These are phyloP conservation scores for Margarornis squamiger DNA, from an alignment of 2,797 vertebrate species.

Conservation along the genomic window DNA sequence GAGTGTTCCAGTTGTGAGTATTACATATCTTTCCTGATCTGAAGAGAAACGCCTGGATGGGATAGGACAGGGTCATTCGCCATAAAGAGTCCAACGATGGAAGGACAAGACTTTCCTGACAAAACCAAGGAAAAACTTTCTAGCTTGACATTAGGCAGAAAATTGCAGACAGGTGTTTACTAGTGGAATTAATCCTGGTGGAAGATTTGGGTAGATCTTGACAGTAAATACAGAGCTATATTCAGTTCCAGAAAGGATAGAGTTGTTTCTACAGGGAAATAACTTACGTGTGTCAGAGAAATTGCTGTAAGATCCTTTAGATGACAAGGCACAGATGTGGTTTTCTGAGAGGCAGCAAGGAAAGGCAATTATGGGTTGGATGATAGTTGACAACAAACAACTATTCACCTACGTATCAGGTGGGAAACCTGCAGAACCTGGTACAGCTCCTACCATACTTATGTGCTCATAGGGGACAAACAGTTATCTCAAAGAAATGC, in stretches of 20 bases:
- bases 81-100: background rate
- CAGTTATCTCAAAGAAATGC: background rate
- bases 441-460: background rate
- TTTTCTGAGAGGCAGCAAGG: background rate
- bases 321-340: background rate
- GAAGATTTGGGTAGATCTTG: background rate
- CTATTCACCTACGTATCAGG: background rate
- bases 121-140: background rate
- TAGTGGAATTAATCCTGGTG: background rate
- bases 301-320: background rate
- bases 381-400: background rate
- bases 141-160: background rate
- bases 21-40: constrained; percentile 1
- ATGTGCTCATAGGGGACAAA: background rate
- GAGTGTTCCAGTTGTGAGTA: background rate
- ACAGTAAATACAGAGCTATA: background rate
- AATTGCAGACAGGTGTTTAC: background rate
- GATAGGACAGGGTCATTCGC: background rate
- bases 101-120: background rate
- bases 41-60: background rate
- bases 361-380: background rate
- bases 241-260: background rate
- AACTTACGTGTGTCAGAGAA: background rate
- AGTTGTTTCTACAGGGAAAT: background rate
- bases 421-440: background rate